Percentiles rank a stretch among this genome's conserved stretches.
These are phyloP conservation scores for Streptopelia turtur DNA, from an alignment of 2,797 vertebrate genomes.

Conservation along the genomic window DNA sequence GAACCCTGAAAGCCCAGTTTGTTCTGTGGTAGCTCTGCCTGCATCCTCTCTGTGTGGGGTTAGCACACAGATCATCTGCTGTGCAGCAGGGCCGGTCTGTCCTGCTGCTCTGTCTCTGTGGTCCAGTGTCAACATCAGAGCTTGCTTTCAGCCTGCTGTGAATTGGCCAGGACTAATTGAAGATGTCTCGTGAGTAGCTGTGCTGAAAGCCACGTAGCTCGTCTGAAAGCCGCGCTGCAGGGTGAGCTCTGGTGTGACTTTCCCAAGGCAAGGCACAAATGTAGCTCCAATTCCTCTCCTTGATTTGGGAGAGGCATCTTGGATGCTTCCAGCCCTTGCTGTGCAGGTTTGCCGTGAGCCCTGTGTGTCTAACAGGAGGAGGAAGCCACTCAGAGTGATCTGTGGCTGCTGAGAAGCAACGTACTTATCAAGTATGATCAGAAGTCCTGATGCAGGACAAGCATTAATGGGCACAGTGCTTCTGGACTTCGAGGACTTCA, in stretches of 20 bases:
- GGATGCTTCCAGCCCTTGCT: neutral
- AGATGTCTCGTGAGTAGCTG: neutral
- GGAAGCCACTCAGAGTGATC: neutral
- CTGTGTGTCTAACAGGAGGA: neutral
- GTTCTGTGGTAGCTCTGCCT: accelerated
- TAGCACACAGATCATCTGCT: neutral
- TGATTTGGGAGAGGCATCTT: neutral
- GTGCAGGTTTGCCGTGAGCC: neutral
- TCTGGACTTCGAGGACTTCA: neutral
- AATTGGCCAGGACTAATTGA: neutral
- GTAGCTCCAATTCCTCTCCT: neutral
- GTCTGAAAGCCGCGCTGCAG: neutral
- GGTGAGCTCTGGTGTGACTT: neutral
- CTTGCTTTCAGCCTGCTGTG: neutral
- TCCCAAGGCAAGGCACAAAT: neutral
- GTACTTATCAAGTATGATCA: too few species aligned
- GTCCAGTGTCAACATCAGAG: neutral
- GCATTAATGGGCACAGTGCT: neutral
- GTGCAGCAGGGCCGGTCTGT: neutral
- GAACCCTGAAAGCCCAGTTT: neutral
- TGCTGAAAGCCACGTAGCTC: neutral
- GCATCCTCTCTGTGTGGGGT: neutral
- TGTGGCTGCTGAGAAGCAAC: neutral
- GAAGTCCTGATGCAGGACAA: neutral
- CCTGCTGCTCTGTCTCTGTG: neutral